A percentile compares a stretch with the other conserved stretches of the same genome.
phyloP scores from a whole-genome alignment of 53 echinoderm and acorn worm species.

The Pentamera pediparva region DNA sequence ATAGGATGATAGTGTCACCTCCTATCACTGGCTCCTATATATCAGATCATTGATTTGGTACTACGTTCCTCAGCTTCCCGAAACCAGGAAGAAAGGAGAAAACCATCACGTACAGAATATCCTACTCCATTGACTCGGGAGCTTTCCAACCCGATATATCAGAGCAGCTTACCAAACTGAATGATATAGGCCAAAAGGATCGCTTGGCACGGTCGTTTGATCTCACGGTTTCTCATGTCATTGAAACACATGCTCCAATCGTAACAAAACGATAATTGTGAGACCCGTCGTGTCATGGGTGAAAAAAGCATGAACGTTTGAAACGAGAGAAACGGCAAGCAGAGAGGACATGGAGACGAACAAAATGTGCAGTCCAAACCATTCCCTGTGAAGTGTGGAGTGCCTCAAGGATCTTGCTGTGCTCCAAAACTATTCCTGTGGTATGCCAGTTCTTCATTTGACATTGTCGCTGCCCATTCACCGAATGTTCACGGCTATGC shows the following conservation, averaged over 20 bases:
- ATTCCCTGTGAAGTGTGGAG: background rate
- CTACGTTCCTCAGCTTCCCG: background rate
- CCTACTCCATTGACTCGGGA: background rate
- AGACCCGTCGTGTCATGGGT: background rate
- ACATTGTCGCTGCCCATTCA: too few relatives aligned
- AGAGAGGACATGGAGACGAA: background rate
- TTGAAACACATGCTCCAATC: background rate
- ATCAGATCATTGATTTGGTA: background rate
- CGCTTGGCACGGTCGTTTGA: background rate
- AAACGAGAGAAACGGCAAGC: background rate
- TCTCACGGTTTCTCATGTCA: background rate
- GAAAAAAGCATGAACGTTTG: background rate
- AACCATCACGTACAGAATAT: background rate
- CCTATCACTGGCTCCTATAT: background rate
- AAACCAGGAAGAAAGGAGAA: background rate
- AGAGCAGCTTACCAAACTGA: background rate
- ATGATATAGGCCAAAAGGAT: background rate
- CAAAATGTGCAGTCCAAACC: background rate
- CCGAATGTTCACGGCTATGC: too few relatives aligned
- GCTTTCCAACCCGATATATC: background rate
- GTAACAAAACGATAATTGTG: background rate
- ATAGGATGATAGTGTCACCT: background rate
- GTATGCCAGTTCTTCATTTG: background rate
- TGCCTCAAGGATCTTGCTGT: background rate
- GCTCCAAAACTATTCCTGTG: background rate